A percentile compares a stretch with the other conserved stretches of the same genome.
Evolutionary conservation across 2,113 vertebrate species (phyloP).

Genomic region (Empidonax alnorum): DNA sequence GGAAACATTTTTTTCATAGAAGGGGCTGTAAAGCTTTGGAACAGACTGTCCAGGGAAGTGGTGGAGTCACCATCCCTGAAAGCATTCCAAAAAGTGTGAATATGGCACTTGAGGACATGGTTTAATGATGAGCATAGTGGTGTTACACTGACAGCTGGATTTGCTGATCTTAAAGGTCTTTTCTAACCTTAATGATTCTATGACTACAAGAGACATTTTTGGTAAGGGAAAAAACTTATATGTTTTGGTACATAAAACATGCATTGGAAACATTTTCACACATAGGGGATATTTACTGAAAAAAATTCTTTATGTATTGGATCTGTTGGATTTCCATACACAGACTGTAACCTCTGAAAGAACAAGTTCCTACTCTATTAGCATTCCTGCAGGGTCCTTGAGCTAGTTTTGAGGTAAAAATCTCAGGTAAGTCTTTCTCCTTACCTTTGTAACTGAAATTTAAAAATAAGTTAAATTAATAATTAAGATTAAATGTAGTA

Average conservation of each 20-base stretch:
- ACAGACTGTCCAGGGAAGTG: background rate
- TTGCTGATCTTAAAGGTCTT: background rate
- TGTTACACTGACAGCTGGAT: too few relatives aligned
- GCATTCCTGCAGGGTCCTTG: background rate
- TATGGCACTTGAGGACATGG: background rate
- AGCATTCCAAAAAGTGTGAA: background rate
- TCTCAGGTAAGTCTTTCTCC: background rate
- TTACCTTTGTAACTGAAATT: background rate
- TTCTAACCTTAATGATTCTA: fast-evolving
- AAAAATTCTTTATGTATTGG: background rate
- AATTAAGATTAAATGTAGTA: background rate
- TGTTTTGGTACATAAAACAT: background rate
- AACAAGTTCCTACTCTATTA: background rate
- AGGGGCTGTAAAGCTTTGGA: background rate
- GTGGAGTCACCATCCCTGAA: background rate
- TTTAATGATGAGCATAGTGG: background rate
- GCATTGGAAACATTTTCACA: background rate
- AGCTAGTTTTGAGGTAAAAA: background rate
- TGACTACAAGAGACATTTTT: background rate
- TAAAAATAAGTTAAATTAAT: conserved; percentile 3
- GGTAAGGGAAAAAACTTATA: background rate
- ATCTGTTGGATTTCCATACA: background rate
- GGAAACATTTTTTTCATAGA: background rate
- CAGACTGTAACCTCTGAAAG: background rate
- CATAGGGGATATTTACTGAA: background rate